Base-by-base conservation (phyloP, 2,888 invertebrate genomes). In the Camptogramma bilineatum region DNA sequence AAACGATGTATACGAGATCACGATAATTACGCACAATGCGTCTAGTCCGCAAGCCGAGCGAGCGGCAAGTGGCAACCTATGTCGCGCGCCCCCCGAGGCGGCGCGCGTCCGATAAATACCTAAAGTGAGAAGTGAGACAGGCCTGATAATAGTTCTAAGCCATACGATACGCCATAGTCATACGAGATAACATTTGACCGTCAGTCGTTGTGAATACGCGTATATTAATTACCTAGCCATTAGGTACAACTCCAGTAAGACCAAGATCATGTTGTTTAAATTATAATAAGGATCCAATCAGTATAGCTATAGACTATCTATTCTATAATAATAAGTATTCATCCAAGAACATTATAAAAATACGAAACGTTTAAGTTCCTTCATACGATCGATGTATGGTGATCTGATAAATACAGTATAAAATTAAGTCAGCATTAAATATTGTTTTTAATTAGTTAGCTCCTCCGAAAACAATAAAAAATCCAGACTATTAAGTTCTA, bases 171-270 rank as follows among this genome's bases (percentile, higher is more conserved):
- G 50, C 48, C 42, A 42, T 34, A 34, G 50, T 42, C 42, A 52
- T 69, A 66, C 59, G 59, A 74, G 78, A 78, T 80, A 79, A 77
- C 71, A 73, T 70, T 75, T 73, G 74, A 76, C 77, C 76, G 73
- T 73, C 75, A 67, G 68, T 65, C 69, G 62, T 31, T 52, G 24
- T 39, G 34, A 39, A 13, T 13, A 57, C 62, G 57, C 17, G 67
- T 70, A 71, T 34, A 71, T 34, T 28, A 28, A 48, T 44, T 42
- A 48, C 8, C 28, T 19, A 60, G 42, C 18, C 59, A 47, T 59
- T 59, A 59, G 10, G 68, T 72, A 65, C 72, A 74, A n/a, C n/a
- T n/a, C n/a, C n/a, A 66, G 46, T 57, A 61, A 69, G 52, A 64
- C 71, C 44, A 44, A 73, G 76, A 82, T 80, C 82, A 83, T 79